Evolutionary conservation across 2,113 vertebrate species (phyloP).

Genomic region (Geothlypis trichas): DNA sequence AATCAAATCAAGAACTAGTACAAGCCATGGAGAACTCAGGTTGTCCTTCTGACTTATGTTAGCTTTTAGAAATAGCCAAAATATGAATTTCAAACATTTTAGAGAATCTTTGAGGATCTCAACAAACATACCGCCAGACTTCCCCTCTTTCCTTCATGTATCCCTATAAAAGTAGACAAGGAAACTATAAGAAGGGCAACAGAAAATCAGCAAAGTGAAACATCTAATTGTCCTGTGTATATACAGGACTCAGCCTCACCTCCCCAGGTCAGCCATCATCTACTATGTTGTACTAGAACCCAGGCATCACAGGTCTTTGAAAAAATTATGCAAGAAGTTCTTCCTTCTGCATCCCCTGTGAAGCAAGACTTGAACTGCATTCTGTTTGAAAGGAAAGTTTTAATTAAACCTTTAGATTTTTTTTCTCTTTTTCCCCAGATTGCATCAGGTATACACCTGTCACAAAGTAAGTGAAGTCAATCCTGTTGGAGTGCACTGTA

Average conservation of each 20-base stretch:
- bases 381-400: not conserved
- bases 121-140: not conserved
- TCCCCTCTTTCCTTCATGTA: not conserved
- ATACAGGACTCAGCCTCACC: not conserved
- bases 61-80: not conserved
- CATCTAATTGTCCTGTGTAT: fast-evolving
- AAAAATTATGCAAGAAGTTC: not conserved
- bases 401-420: not conserved
- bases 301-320: not conserved
- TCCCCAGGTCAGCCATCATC: not conserved
- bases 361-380: not conserved
- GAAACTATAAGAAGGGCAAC: not conserved
- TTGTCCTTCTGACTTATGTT: not conserved
- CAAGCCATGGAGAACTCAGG: not conserved
- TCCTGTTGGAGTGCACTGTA: not conserved
- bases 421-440: not conserved
- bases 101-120: not conserved
- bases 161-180: not conserved
- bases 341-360: not conserved
- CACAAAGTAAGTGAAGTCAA: not conserved
- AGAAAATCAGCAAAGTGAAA: not conserved
- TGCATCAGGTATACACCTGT: not conserved
- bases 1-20: not conserved
- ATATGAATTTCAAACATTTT: not conserved
- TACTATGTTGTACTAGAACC: not conserved